phyloP scores from a whole-genome alignment of 2,797 vertebrate genomes.

The Premnoplex brunnescens region DNA sequence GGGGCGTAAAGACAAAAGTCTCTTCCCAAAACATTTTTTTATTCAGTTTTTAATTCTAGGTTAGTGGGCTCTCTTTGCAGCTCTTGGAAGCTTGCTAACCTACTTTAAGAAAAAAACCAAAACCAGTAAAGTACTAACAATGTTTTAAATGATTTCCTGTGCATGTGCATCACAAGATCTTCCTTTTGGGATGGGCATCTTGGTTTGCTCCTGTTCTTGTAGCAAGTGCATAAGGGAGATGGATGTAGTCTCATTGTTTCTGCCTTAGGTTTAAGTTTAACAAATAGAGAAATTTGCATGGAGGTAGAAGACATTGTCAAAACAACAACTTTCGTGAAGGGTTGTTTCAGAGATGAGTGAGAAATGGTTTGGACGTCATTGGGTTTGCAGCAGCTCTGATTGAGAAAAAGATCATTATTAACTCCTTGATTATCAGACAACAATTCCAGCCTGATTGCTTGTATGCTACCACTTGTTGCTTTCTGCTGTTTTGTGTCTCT shows the following conservation, averaged over 20 bases:
- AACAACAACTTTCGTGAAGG: neutral
- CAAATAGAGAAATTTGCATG: neutral
- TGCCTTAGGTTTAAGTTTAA: neutral
- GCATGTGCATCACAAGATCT: neutral
- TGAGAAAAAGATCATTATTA: neutral
- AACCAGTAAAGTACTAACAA: neutral
- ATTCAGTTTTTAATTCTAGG: conserved; percentile 28
- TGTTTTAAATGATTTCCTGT: conserved; percentile 44
- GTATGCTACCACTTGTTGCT: neutral
- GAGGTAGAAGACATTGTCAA: neutral
- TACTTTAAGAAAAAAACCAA: conserved; percentile 14
- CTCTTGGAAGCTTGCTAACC: conserved; percentile 53
- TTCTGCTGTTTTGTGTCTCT: neutral
- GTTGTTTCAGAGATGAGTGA: neutral
- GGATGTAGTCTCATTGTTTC: neutral
- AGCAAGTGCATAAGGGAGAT: neutral
- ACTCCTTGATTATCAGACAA: neutral
- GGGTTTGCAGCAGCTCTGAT: neutral
- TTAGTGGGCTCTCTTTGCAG: conserved; percentile 46
- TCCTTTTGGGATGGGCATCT: neutral
- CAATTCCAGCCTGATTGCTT: neutral
- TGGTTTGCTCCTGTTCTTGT: neutral
- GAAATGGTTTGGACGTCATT: neutral
- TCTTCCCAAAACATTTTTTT: conserved; percentile 37
- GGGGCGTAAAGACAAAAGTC: neutral